These are phyloP conservation scores for Panzeria rudis DNA, from an alignment of 2,888 invertebrate species.

Conservation along the genomic window DNA sequence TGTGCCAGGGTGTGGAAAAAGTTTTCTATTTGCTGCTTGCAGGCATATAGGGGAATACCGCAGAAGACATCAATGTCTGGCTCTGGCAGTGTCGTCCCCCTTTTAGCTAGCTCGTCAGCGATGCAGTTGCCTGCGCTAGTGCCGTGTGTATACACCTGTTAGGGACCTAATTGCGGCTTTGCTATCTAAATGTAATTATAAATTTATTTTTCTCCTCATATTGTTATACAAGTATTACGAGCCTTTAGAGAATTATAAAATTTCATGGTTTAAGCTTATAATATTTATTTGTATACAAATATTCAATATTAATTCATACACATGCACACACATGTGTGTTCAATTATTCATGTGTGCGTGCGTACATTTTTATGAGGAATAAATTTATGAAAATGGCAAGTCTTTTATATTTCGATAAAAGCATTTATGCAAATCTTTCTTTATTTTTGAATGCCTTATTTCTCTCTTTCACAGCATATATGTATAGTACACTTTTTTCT, in stretches of 20 bases:
- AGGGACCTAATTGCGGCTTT: too few species aligned
- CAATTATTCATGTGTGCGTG: constrained; percentile 20
- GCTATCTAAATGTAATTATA: not conserved
- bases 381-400: constrained; percentile 71
- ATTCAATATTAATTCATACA: not conserved
- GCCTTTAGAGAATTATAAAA: constrained; percentile 61
- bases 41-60: too few species aligned
- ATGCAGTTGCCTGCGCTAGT: too few species aligned
- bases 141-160: too few species aligned
- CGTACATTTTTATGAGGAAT: constrained; percentile 27
- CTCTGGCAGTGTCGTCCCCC: too few species aligned
- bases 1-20: too few species aligned
- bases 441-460: not conserved
- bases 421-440: constrained; percentile 78
- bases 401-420: constrained; percentile 78
- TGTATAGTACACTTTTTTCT: not conserved
- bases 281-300: constrained; percentile 32
- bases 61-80: too few species aligned
- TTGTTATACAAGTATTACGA: constrained; percentile 29
- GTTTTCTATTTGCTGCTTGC: too few species aligned
- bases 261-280: constrained; percentile 54
- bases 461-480: constrained; percentile 21
- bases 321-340: not conserved
- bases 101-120: too few species aligned
- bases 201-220: not conserved